These are phyloP conservation scores for Pachymerium ferrugineum DNA, from an alignment of 2,888 invertebrate species.

Conservation along the genomic window DNA sequence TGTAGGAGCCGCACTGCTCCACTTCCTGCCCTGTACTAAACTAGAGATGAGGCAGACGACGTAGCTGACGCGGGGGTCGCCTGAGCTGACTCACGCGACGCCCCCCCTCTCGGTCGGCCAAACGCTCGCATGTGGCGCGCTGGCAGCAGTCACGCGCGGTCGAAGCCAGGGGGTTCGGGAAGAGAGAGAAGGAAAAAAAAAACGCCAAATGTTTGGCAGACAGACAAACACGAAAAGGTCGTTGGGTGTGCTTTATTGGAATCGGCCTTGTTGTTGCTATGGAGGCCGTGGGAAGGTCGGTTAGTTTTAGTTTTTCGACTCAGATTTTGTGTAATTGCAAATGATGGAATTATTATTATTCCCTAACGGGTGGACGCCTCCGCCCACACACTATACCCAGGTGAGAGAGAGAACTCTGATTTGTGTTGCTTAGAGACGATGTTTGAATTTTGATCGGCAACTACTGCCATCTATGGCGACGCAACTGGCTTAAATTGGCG, in stretches of 20 bases:
- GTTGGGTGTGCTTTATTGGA: constrained; percentile 21
- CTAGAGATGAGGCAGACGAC: background rate
- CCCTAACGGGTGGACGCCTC: constrained; percentile 18
- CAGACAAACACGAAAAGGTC: constrained; percentile 21
- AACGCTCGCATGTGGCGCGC: constrained; percentile 18
- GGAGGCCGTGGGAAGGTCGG: constrained; percentile 15
- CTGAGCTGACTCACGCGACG: constrained; percentile 25
- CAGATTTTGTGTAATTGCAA: constrained; percentile 1
- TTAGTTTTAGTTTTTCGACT: no score
- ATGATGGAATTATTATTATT: background rate
- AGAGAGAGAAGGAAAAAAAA: background rate
- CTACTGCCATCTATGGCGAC: constrained; percentile 18
- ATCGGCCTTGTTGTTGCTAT: constrained; percentile 15
- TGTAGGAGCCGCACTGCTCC: background rate
- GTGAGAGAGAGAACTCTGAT: constrained; percentile 16
- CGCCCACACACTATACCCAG: constrained; percentile 21
- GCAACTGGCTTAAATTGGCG: constrained; percentile 1
- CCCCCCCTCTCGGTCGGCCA: constrained; percentile 15
- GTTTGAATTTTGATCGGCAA: constrained; percentile 21
- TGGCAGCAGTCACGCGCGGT: constrained; percentile 18
- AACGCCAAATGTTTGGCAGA: background rate
- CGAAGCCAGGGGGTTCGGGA: constrained; percentile 4
- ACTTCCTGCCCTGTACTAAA: background rate
- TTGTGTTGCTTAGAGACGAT: constrained; percentile 11
- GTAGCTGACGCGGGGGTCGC: constrained; percentile 3